phyloP scores from a whole-genome alignment of 2,797 vertebrate species.

The Semotilus atromaculatus region DNA sequence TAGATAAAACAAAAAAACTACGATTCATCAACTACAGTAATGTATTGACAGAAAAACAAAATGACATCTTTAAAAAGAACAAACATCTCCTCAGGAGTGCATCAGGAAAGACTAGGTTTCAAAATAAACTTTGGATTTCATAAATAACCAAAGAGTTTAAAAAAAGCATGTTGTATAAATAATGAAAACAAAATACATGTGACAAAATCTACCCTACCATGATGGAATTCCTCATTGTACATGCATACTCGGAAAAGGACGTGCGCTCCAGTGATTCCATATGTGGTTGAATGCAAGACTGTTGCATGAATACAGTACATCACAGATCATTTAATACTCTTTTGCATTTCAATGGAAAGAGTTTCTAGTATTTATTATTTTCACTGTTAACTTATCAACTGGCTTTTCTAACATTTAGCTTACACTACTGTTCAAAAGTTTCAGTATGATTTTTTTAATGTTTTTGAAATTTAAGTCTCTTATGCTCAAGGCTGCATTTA shows the following conservation, averaged over 20 bases:
- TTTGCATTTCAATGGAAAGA: neutral
- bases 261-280: neutral
- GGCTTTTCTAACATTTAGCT: neutral
- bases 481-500: neutral
- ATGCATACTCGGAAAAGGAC: neutral
- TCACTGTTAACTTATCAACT: neutral
- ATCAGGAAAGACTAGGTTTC: constrained; percentile 45
- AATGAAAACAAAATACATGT: constrained; percentile 70
- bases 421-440: neutral
- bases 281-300: neutral
- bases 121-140: constrained; percentile 58
- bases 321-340: neutral
- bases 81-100: neutral
- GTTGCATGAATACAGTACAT: neutral
- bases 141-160: constrained; percentile 69
- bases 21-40: neutral
- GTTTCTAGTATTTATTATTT: neutral
- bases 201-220: constrained; percentile 64
- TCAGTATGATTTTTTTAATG: neutral
- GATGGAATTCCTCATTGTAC: constrained; percentile 26
- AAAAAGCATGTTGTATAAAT: constrained; percentile 72
- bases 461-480: neutral
- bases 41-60: neutral
- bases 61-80: neutral
- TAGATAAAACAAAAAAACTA: neutral